Evolutionary conservation across 2,113 vertebrate species (phyloP).

Genomic region (Engraulis encrasicolus): DNA sequence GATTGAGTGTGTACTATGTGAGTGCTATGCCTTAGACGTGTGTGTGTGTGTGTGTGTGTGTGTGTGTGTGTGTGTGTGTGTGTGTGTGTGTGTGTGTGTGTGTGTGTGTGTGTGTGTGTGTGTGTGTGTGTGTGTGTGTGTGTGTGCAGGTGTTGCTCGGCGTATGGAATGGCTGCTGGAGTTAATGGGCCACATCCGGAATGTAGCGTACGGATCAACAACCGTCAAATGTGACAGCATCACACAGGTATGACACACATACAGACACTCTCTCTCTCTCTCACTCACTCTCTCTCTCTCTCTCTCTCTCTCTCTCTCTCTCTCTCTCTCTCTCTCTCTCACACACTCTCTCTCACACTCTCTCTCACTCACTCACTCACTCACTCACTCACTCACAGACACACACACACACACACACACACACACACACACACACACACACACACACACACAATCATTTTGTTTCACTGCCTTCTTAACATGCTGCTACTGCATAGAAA

Average conservation of each 20-base stretch:
- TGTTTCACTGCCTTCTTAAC: too few species aligned
- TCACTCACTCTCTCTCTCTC: too few species aligned
- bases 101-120: neutral
- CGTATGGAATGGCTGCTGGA: conserved; percentile 93
- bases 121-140: neutral
- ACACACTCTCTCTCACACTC: neutral
- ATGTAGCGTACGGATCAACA: conserved; percentile 73
- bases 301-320: too few species aligned
- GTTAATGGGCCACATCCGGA: conserved; percentile 89
- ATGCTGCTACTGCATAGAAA: neutral
- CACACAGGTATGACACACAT: conserved; percentile 73
- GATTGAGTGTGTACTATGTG: too few species aligned
- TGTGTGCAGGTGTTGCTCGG: conserved; percentile 80
- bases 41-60: neutral
- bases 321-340: too few species aligned
- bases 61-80: neutral
- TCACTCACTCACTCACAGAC: neutral
- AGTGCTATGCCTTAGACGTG: too few species aligned
- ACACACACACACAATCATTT: too few species aligned
- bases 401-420: neutral
- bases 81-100: neutral
- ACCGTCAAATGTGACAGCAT: conserved; percentile 61
- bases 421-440: neutral
- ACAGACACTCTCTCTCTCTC: neutral
- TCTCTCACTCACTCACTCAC: too few species aligned